Base-by-base conservation (phyloP, 1,140 invertebrate genomes). In the Leptoteleia sp. region DNA sequence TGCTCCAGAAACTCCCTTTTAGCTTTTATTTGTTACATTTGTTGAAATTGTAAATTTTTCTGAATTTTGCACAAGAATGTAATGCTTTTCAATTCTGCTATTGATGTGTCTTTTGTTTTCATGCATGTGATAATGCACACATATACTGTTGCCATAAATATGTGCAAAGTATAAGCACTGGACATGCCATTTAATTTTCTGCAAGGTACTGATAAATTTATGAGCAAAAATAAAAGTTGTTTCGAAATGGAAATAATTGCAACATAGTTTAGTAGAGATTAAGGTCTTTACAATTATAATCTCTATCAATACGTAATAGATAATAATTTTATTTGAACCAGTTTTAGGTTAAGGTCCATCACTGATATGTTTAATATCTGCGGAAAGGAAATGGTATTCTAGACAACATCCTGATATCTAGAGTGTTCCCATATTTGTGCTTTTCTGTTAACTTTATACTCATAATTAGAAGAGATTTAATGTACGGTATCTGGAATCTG, bases 311-410 rank as follows among this genome's bases (percentile, higher is more conserved):
- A 55, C 40, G 57, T 62, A 42, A 71, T 48, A 47, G 68, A 72
- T 72, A 64, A 72, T 38, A 54, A 17, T 29, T 15, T 61, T 55
- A 40, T 55, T 72, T 40, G 19, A 62, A 48, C 50, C 13, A 37
- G 37, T 72, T 72, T 72, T 64, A 48, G 68, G 68, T 72, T 25
- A 72, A 72, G 57, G 68, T 52, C 37, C 48, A 38, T 29, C 4
- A 13, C 33, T 19, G 29, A 64, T 42, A 50, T 15, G 35, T 61
- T 57, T 42, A 27, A 17, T 50, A 61, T 72, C 22, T 72, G 12
- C 37, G 33, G 4, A 22, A 15, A 61, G 40, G 35, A 62, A 62
- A 62, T 43, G 17, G 37, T 31, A 27, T 43, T 55, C 29, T 42
- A 29, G 38, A 38, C 55, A 47, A 3, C n/a, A 42, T 48, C 13